Evolutionary conservation across 2,888 invertebrate species (phyloP).

Genomic region (Meiosimyza platycephala): DNA sequence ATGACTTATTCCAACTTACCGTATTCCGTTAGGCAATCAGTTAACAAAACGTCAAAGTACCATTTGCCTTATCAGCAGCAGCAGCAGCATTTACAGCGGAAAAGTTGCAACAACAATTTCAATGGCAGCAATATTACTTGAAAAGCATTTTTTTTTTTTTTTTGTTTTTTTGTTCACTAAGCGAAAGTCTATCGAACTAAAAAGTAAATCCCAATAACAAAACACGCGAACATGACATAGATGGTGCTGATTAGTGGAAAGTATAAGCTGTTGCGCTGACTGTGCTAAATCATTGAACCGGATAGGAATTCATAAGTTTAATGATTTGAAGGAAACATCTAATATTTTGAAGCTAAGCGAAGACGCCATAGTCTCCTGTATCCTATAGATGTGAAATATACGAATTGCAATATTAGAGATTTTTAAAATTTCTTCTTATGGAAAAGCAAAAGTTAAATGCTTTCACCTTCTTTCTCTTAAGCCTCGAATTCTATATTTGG

Average conservation of each 20-base stretch:
- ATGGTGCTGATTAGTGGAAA: neutral
- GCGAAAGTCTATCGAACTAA: neutral
- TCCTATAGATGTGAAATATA: too few species aligned
- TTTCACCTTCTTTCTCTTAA: too few species aligned
- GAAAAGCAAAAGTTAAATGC: too few species aligned
- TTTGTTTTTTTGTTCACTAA: neutral
- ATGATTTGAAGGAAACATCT: neutral
- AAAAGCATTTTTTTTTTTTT: neutral
- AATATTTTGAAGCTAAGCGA: too few species aligned
- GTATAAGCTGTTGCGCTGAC: neutral
- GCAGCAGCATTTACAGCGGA: conserved; percentile 24
- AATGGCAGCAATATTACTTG: neutral
- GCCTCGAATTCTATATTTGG: too few species aligned
- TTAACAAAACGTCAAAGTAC: conserved; percentile 44
- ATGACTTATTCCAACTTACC: conserved; percentile 50
- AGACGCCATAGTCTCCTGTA: too few species aligned
- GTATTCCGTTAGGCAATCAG: conserved; percentile 47
- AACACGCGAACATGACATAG: conserved; percentile 15
- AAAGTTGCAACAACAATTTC: neutral
- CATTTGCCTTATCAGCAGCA: conserved; percentile 46
- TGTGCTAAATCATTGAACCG: neutral
- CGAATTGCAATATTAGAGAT: too few species aligned
- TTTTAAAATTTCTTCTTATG: too few species aligned
- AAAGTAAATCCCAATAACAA: neutral
- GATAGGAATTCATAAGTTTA: neutral